phyloP scores from a whole-genome alignment of 2,888 invertebrate species.

The Polymixis lichenea region DNA sequence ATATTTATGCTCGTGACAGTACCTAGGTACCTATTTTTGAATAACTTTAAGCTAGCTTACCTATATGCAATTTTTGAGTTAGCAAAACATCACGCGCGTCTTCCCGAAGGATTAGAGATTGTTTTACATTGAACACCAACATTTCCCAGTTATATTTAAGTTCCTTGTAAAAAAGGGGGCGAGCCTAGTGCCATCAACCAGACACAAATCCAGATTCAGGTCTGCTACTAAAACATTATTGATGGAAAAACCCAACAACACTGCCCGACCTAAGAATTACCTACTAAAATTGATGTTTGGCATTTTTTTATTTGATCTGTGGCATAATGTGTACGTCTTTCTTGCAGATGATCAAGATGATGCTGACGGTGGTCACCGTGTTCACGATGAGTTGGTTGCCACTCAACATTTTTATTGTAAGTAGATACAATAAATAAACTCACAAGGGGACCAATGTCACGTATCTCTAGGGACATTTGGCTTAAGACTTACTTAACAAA shows the following conservation, averaged over 20 bases:
- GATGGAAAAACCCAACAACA: neutral
- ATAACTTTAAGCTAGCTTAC: neutral
- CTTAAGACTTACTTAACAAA: neutral
- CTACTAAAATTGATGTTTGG: neutral
- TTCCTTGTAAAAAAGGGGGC: neutral
- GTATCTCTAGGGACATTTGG: neutral
- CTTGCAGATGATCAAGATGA: conserved; percentile 97
- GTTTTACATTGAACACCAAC: neutral
- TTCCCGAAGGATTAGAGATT: no score
- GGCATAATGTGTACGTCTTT: neutral
- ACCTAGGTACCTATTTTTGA: neutral
- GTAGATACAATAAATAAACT: conserved; percentile 53
- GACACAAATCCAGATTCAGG: no score
- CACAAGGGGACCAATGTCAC: neutral
- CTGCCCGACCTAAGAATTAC: neutral
- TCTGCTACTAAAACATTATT: neutral
- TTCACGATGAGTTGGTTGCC: conserved; percentile 97
- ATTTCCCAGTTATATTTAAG: neutral
- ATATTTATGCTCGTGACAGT: neutral
- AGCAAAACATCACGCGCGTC: no score
- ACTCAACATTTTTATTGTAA: conserved; percentile 89
- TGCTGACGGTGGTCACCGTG: conserved; percentile 95
- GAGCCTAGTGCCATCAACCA: neutral
- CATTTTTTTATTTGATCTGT: neutral
- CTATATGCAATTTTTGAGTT: neutral